Percentiles rank a stretch among this genome's conserved stretches.
phyloP scores from a whole-genome alignment of 30 jellyfish, hydroid and myxozoan species.

The Turritopsis dohrnii region DNA sequence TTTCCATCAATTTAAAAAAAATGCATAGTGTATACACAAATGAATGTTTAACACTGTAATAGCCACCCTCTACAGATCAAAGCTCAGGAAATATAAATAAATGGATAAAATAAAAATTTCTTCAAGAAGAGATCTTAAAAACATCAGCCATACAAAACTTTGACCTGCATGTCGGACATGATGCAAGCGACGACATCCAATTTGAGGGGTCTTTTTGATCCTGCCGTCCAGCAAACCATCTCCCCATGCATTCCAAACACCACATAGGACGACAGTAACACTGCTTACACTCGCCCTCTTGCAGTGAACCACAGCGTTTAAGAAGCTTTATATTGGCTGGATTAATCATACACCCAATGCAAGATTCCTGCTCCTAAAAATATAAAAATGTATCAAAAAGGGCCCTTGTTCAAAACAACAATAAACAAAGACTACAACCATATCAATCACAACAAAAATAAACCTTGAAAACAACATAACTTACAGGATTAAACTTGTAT shows the following conservation, averaged over 20 bases:
- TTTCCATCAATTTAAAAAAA: no score
- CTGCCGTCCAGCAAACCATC: constrained; percentile 93
- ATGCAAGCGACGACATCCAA: constrained; percentile 90
- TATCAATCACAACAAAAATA: no score
- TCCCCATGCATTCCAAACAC: constrained; percentile 97
- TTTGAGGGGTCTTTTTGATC: constrained; percentile 49
- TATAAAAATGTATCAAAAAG: no score
- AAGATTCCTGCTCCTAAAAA: constrained; percentile 66
- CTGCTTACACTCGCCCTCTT: constrained; percentile 44
- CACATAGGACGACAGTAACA: constrained; percentile 94
- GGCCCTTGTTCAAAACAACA: no score
- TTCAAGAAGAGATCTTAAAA: background rate
- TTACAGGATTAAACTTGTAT: no score
- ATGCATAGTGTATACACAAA: no score
- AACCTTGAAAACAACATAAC: no score
- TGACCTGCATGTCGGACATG: constrained; percentile 95
- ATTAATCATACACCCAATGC: constrained; percentile 87
- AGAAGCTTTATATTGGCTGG: constrained; percentile 63
- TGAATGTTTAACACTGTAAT: no score
- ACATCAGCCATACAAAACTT: constrained; percentile 89
- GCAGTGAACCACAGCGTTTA: constrained; percentile 39
- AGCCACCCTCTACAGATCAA: no score
- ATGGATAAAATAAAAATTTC: background rate
- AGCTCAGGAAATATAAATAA: background rate
- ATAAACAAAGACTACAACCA: no score